A percentile compares a stretch with the other conserved stretches of the same genome.
Evolutionary conservation across 1,140 invertebrate species (phyloP).

Genomic region (Aphis gossypii): DNA sequence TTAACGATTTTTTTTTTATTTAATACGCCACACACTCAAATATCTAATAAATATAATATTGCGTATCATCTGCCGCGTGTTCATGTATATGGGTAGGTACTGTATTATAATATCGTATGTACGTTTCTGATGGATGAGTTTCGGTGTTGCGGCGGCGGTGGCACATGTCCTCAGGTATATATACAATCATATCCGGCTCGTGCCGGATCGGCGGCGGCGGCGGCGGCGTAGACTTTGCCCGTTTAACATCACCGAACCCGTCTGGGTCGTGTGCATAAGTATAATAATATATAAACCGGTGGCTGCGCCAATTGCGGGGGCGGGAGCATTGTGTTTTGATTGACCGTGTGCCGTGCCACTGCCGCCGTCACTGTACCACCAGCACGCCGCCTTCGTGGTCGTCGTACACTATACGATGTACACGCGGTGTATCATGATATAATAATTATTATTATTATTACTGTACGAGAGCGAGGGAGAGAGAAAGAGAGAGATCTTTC

Average conservation of each 20-base stretch:
- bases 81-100: not conserved
- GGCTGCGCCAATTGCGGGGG: not conserved
- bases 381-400: not conserved
- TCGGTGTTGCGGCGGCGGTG: not conserved
- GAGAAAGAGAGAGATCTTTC: not conserved
- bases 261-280: not conserved
- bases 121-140: slow-evolving; percentile 28
- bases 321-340: slow-evolving; percentile 41
- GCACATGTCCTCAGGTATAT: slow-evolving; percentile 15
- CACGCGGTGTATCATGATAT: not conserved
- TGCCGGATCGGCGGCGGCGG: not conserved
- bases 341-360: not conserved
- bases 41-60: slow-evolving; percentile 10
- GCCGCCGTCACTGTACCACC: not conserved
- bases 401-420: not conserved
- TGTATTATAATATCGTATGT: not conserved
- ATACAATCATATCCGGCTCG: slow-evolving; percentile 11
- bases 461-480: not conserved
- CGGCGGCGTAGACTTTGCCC: not conserved
- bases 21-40: not conserved
- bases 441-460: not conserved
- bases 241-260: not conserved
- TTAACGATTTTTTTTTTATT: not conserved
- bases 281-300: not conserved
- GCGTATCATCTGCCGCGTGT: not conserved